Percentiles rank a stretch among this genome's conserved stretches.
These are phyloP conservation scores for Psylliodes chrysocephalus DNA, from an alignment of 2,888 invertebrate species.

Conservation along the genomic window DNA sequence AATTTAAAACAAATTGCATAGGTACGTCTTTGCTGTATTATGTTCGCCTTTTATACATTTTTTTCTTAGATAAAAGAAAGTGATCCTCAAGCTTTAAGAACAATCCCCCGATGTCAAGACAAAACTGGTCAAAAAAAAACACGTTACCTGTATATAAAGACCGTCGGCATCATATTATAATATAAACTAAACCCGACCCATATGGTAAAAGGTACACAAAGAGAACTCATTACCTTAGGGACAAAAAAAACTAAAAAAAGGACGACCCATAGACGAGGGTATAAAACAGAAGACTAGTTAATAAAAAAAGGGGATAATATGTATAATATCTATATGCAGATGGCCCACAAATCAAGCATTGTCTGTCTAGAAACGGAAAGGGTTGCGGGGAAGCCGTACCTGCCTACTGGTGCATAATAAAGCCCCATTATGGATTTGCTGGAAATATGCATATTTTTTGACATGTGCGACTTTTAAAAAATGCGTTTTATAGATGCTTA, in stretches of 20 bases:
- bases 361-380: slow-evolving; percentile 54
- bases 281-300: slow-evolving; percentile 42
- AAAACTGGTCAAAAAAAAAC: slow-evolving; percentile 30
- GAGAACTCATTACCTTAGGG: slow-evolving; percentile 51
- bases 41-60: background rate
- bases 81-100: background rate
- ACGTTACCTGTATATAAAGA: slow-evolving; percentile 35
- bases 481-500: slow-evolving; percentile 52
- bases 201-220: slow-evolving; percentile 41
- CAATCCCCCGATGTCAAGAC: background rate
- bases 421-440: slow-evolving; percentile 57
- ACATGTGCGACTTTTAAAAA: slow-evolving; percentile 51
- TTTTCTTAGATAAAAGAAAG: slow-evolving; percentile 5
- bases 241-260: slow-evolving; percentile 46
- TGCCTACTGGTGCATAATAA: slow-evolving; percentile 62
- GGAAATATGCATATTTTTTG: slow-evolving; percentile 60
- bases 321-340: slow-evolving; percentile 56
- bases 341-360: slow-evolving; percentile 63
- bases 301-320: slow-evolving; percentile 39
- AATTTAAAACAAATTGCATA: no score
- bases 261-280: slow-evolving; percentile 46
- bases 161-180: slow-evolving; percentile 16
- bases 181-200: slow-evolving; percentile 28
- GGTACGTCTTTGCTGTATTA: no score
- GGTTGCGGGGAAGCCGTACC: slow-evolving; percentile 58